phyloP scores from a whole-genome alignment of 2,113 vertebrate genomes.

The Brachyistius frenatus region DNA sequence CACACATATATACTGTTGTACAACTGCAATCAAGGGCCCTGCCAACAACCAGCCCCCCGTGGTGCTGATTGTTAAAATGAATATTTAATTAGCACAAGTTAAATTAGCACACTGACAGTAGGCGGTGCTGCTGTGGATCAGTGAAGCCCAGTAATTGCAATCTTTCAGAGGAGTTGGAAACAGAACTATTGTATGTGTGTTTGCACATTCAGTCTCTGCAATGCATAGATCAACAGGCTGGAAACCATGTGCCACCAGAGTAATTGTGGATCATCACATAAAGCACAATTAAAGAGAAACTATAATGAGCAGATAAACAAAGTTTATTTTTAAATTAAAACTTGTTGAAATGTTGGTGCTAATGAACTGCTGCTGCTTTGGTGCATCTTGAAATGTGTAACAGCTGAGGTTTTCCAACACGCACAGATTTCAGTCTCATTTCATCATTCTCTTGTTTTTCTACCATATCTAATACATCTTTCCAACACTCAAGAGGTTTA shows the following conservation, averaged over 20 bases:
- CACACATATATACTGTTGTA: conserved; percentile 22
- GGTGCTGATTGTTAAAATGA: conserved; percentile 78
- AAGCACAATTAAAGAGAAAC: conserved; percentile 53
- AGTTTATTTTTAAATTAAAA: conserved; percentile 68
- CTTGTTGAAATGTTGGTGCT: conserved; percentile 31
- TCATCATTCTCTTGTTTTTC: too few species aligned
- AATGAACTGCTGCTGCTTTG: conserved; percentile 45
- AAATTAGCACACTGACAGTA: conserved; percentile 81
- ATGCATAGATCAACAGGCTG: conserved; percentile 63
- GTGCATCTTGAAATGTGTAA: conserved; percentile 5
- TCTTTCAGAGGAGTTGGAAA: conserved; percentile 63
- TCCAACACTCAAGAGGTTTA: background rate
- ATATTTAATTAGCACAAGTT: conserved; percentile 81
- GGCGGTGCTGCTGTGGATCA: conserved; percentile 78
- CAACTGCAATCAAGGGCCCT: conserved; percentile 54
- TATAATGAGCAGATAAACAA: conserved; percentile 63
- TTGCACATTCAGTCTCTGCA: background rate
- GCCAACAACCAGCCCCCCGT: conserved; percentile 46
- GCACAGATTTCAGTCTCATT: background rate
- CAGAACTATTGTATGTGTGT: conserved; percentile 14
- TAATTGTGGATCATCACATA: conserved; percentile 56
- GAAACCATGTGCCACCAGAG: conserved; percentile 23
- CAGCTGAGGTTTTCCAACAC: background rate
- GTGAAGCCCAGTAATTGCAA: conserved; percentile 79
- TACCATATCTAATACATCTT: too few species aligned